Base-by-base conservation (phyloP, 2,113 vertebrate species). In the Aptenodytes patagonicus region DNA sequence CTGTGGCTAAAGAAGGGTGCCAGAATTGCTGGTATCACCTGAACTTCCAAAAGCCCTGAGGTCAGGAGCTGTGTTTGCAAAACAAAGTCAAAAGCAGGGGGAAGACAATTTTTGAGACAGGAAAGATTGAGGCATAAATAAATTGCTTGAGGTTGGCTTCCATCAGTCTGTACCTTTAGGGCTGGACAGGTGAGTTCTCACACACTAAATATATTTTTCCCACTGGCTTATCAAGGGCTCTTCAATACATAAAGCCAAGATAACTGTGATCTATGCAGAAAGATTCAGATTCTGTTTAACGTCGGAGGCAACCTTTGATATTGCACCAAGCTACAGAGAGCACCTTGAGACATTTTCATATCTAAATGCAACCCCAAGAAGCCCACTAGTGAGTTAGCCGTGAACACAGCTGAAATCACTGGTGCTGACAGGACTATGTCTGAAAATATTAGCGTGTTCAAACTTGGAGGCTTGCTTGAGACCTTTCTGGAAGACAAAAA, bases 401-500 rank as follows among this genome's bases (percentile, higher is more conserved):
- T 54, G 70, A 85, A 93, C 40, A 29, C 34, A 70, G 22, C 38
- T 87, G 75, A 94, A 87, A 85, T 85, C 77, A 58, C 89, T 62
- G 84, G 55, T 85, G 51, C 70, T 94, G 87, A 91, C 84, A 88
- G 88, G 55, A 75, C 28, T 60, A 34, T 38, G 34, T 85, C 94
- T 75, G 91, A 90, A 95, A 90, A 66, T 60, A 86, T 54, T 66
- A 76, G 19, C 0, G 0, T 84, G 75, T 66, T 91, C 46, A 62
- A 73, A 91, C 36, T 70, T 6, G 2, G 57, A 88, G 38, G 24
- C 51, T 95, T 80, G 29, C 68, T 83, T 55, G 55, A 95, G 89
- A 96, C 66, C 42, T 87, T 93, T 85, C 62, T 75, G 47, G 85
- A 75, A 96, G 71, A 90, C 32, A 92, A 70, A 91, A 96, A 66